phyloP scores from a whole-genome alignment of 1,140 invertebrate genomes.

The Colletes latitarsis region DNA sequence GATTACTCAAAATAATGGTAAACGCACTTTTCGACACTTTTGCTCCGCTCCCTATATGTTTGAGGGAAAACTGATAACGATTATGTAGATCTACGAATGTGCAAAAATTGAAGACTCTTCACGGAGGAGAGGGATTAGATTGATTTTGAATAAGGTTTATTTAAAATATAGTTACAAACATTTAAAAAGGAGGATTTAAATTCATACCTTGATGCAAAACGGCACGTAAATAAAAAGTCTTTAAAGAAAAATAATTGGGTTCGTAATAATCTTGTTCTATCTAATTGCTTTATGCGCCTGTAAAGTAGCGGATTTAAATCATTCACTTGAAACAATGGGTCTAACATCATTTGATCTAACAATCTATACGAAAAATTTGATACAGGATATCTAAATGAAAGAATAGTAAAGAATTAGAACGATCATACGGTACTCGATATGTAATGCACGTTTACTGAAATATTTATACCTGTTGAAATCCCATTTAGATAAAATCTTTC shows the following conservation, averaged over 20 bases:
- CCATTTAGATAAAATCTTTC: constrained; percentile 83
- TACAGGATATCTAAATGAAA: constrained; percentile 85
- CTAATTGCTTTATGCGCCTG: constrained; percentile 83
- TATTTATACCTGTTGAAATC: constrained; percentile 83
- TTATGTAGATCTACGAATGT: too few species aligned
- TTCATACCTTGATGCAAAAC: constrained; percentile 83
- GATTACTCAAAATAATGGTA: too few species aligned
- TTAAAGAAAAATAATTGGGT: constrained; percentile 86
- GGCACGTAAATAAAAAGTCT: constrained; percentile 86
- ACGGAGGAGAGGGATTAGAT: too few species aligned
- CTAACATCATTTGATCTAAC: constrained; percentile 88
- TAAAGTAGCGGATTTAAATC: constrained; percentile 88
- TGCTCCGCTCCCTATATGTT: too few species aligned
- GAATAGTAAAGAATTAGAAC: background rate
- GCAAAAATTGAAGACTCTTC: too few species aligned
- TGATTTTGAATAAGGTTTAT: background rate
- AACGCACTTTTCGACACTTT: too few species aligned
- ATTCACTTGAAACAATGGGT: constrained; percentile 90
- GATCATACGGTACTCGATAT: too few species aligned
- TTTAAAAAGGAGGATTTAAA: background rate
- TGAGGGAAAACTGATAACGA: too few species aligned
- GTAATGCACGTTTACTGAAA: background rate
- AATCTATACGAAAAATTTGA: constrained; percentile 91
- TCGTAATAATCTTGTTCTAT: constrained; percentile 83
- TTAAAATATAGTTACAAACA: background rate